phyloP scores from a whole-genome alignment of 2,888 invertebrate species.

The Drosophila subquinaria region DNA sequence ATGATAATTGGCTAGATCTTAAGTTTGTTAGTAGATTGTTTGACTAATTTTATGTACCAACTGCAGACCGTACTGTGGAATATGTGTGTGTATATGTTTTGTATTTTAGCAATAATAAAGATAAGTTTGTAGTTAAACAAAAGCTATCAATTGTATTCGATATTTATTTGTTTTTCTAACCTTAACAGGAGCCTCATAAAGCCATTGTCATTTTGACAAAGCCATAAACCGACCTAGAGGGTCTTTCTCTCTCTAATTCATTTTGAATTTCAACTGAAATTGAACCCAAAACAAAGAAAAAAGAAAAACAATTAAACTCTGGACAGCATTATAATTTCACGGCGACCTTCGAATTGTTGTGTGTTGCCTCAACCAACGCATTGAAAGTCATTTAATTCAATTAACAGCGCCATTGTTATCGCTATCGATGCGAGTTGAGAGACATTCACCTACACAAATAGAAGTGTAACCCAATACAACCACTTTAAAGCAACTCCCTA shows the following conservation, averaged over 20 bases:
- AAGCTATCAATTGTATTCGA: not conserved
- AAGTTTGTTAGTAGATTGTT: constrained; percentile 73
- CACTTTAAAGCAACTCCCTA: constrained; percentile 2
- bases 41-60: constrained; percentile 75
- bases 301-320: constrained; percentile 36
- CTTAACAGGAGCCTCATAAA: constrained; percentile 54
- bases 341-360: constrained; percentile 52
- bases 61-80: constrained; percentile 31
- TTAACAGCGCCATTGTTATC: constrained; percentile 67
- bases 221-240: constrained; percentile 17
- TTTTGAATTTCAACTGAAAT: constrained; percentile 50
- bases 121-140: constrained; percentile 57
- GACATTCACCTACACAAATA: constrained; percentile 52
- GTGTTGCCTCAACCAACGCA: constrained; percentile 57
- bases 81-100: constrained; percentile 31
- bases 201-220: constrained; percentile 2
- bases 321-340: constrained; percentile 60
- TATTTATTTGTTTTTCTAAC: constrained; percentile 11
- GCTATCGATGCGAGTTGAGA: constrained; percentile 20
- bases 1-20: constrained; percentile 60
- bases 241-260: constrained; percentile 14
- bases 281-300: constrained; percentile 25
- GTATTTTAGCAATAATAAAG: constrained; percentile 54
- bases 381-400: constrained; percentile 73
- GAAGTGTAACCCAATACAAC: constrained; percentile 35